phyloP scores from a whole-genome alignment of 2,113 vertebrate species.

The Centropristis striata region DNA sequence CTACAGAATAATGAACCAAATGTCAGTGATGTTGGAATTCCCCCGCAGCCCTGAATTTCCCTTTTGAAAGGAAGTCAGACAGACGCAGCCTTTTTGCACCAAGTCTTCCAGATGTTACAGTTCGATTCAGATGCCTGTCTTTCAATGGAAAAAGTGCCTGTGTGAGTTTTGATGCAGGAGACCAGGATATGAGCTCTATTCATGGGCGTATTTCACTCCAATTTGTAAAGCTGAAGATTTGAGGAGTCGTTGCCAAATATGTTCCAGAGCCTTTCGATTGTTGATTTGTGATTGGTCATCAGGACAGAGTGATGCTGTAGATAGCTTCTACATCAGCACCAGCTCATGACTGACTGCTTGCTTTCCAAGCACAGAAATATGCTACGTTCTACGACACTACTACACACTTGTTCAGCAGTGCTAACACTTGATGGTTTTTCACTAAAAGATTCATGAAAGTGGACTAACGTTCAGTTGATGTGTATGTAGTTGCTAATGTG shows the following conservation, averaged over 20 bases:
- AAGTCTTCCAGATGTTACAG: slow-evolving; percentile 66
- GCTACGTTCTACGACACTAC: slow-evolving; percentile 29
- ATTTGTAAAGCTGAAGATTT: slow-evolving; percentile 47
- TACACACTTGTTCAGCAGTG: slow-evolving; percentile 18
- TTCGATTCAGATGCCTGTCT: slow-evolving; percentile 53
- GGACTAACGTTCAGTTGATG: slow-evolving; percentile 15
- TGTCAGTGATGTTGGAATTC: slow-evolving; percentile 8
- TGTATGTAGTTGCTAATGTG: slow-evolving; percentile 6
- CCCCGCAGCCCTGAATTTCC: slow-evolving; percentile 12
- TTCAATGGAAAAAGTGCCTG: slow-evolving; percentile 77
- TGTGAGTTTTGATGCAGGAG: slow-evolving; percentile 49
- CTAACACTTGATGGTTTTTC: slow-evolving; percentile 17
- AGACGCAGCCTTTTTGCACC: slow-evolving; percentile 52
- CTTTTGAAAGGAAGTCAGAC: slow-evolving; percentile 20
- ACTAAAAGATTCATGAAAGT: slow-evolving; percentile 7
- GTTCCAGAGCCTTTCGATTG: slow-evolving; percentile 34
- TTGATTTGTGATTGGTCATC: slow-evolving; percentile 4
- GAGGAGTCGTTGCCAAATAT: slow-evolving; percentile 67
- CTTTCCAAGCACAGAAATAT: slow-evolving; percentile 42
- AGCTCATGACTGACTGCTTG: neutral
- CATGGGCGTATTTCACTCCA: slow-evolving; percentile 36
- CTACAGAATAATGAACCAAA: slow-evolving; percentile 12
- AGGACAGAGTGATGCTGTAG: slow-evolving; percentile 18
- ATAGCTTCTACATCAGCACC: neutral
- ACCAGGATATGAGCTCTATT: slow-evolving; percentile 23